Evolutionary conservation across 2,888 invertebrate genomes (phyloP), one percentile per base, ranked within the genome.

Genomic region (Campaea margaritaria): DNA sequence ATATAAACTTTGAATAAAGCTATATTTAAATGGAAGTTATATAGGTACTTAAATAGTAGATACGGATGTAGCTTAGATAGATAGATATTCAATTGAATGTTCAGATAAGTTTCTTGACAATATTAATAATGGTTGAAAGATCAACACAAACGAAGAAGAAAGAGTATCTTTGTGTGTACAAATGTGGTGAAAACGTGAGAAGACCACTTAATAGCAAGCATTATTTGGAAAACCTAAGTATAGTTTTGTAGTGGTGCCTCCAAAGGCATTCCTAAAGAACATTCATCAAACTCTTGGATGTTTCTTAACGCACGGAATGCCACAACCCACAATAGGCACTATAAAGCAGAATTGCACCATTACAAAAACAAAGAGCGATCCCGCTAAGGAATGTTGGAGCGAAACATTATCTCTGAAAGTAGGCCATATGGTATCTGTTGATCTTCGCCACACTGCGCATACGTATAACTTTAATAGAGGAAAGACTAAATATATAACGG

Each of bases 401-500:
- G 48, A 53, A 67, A 62, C 38, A 55, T 64, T 64, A 65, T 48
- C 45, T 58, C 58, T 55, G 55, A 65, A 76, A 69, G 65, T 75
- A 70, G 72, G 70, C 52, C 69, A 58, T 52, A 21, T 48, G 47
- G 65, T 65, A 62, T 69, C 73, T 67, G 57, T 63, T 43, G 55
- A 63, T 62, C 70, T 66, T 62, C 66, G 15, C 36, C 51, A 43
- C 43, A 62, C 60, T 62, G 65, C 68, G 67, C 65, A 68, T 16
- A 31, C 10, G 15, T 67, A 67, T 65, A 56, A 36, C 36, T 36
- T 36, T 12, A 36, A 36, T 36, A n/a, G 5, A 11, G 39, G 39
- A 0, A 39, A 39, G 13, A 11, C 14, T 34, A 42, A 41, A 41
- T 36, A 84, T 86, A 83, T 67, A 56, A 63, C 75, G 77, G 12